Percentiles rank a stretch among this genome's conserved stretches.
Evolutionary conservation across 2,888 invertebrate genomes (phyloP).

Genomic region (Romanomermis culicivorax): DNA sequence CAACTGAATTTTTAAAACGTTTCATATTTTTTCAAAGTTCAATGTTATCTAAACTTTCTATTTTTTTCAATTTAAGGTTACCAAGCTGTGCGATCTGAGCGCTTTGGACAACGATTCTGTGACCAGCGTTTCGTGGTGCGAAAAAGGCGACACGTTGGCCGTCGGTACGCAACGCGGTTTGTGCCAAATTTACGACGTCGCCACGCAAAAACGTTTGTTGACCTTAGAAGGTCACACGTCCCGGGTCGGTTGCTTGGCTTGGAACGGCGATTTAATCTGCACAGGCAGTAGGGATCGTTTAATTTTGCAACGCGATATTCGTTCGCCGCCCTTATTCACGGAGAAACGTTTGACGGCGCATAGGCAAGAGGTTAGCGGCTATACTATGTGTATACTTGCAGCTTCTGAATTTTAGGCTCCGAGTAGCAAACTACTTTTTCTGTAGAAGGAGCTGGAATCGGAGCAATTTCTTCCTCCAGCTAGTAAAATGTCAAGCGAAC

Average conservation of each 20-base stretch:
- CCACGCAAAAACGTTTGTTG: slow-evolving; percentile 62
- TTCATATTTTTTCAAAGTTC: too few species aligned
- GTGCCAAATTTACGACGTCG: slow-evolving; percentile 93
- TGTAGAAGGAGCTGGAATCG: not conserved
- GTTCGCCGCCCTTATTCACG: slow-evolving; percentile 50
- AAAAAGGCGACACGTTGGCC: slow-evolving; percentile 81
- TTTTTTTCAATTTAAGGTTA: slow-evolving; percentile 36
- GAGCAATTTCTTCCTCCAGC: too few species aligned
- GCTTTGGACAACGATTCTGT: slow-evolving; percentile 69
- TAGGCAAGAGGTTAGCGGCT: slow-evolving; percentile 47
- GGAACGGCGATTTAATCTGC: slow-evolving; percentile 27
- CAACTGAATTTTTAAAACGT: too few species aligned
- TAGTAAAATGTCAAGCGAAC: too few species aligned
- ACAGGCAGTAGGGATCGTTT: slow-evolving; percentile 82
- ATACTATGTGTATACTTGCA: not conserved
- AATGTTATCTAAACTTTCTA: too few species aligned
- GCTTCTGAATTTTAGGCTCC: slow-evolving; percentile 2
- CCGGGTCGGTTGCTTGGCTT: slow-evolving; percentile 25
- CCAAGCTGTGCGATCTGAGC: slow-evolving; percentile 77
- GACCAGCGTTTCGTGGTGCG: slow-evolving; percentile 96
- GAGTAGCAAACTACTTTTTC: too few species aligned
- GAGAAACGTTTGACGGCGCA: slow-evolving; percentile 69
- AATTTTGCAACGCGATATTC: slow-evolving; percentile 77
- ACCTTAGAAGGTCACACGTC: slow-evolving; percentile 20
- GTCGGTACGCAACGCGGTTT: slow-evolving; percentile 84